These are phyloP conservation scores for Nudaria mundana DNA, from an alignment of 2,888 invertebrate species.

Conservation along the genomic window DNA sequence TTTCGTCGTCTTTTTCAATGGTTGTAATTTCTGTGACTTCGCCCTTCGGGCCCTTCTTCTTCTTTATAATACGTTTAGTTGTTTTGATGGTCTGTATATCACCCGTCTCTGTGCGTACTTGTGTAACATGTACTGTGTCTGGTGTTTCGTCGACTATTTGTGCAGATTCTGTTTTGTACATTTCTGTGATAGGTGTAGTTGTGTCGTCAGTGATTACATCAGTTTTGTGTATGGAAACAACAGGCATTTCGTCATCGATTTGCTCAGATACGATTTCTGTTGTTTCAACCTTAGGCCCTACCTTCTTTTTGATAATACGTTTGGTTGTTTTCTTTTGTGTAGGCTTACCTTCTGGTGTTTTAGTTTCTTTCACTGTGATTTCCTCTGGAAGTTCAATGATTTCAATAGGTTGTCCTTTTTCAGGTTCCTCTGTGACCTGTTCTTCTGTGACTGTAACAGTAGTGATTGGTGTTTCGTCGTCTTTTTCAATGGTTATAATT, in stretches of 20 bases:
- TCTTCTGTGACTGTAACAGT: constrained; percentile 12
- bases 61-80: neutral
- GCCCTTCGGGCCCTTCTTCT: neutral
- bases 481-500: constrained; percentile 27
- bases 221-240: neutral
- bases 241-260: neutral
- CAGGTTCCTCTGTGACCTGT: neutral
- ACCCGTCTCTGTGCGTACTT: neutral
- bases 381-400: constrained; percentile 12
- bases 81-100: neutral
- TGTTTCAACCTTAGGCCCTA: constrained; percentile 2
- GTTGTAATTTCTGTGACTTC: neutral
- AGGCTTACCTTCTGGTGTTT: constrained; percentile 18
- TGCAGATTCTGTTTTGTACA: neutral
- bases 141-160: neutral
- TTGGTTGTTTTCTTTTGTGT: constrained; percentile 38
- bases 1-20: constrained; percentile 27
- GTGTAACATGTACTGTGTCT: neutral
- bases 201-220: neutral
- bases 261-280: neutral
- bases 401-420: constrained; percentile 4
- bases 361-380: constrained; percentile 7
- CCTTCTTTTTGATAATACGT: constrained; percentile 36
- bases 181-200: neutral
- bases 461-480: constrained; percentile 38